phyloP scores from a whole-genome alignment of 2,113 vertebrate species.

The Odontophorus gujanensis region DNA sequence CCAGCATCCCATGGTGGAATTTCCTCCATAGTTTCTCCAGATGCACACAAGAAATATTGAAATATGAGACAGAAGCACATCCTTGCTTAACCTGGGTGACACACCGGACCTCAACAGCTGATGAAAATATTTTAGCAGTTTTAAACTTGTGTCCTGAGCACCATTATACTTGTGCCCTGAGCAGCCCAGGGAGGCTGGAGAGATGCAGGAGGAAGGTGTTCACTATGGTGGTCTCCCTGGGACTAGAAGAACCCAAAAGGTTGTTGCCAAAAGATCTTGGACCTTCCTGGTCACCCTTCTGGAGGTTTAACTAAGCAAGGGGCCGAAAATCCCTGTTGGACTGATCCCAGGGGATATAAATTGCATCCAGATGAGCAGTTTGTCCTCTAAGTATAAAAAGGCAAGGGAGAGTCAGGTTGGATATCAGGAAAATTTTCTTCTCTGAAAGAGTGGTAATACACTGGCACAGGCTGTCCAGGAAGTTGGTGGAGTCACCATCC shows the following conservation, averaged over 20 bases:
- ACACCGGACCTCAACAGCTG: background rate
- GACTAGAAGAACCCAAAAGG: background rate
- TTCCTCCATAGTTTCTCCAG: background rate
- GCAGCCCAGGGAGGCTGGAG: background rate
- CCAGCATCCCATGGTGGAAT: background rate
- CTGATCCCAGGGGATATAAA: background rate
- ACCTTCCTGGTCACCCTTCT: background rate
- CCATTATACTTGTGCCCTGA: background rate
- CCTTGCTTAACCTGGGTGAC: constrained; percentile 12
- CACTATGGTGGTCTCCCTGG: background rate
- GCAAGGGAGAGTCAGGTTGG: too few species aligned
- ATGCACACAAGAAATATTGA: background rate
- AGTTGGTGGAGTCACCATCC: too few species aligned
- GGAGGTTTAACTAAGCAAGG: background rate
- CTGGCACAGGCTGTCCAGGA: too few species aligned
- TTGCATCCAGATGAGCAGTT: background rate
- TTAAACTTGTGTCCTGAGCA: background rate
- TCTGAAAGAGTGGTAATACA: too few species aligned
- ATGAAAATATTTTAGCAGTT: constrained; percentile 14
- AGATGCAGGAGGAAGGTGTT: background rate
- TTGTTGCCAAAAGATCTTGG: background rate
- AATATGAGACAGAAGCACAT: background rate
- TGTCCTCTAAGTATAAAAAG: accelerated
- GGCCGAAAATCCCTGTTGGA: background rate
- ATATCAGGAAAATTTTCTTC: too few species aligned